A percentile compares a stretch with the other conserved stretches of the same genome.
phyloP scores from a whole-genome alignment of 2,888 invertebrate species.

The Cheilosia pagana region DNA sequence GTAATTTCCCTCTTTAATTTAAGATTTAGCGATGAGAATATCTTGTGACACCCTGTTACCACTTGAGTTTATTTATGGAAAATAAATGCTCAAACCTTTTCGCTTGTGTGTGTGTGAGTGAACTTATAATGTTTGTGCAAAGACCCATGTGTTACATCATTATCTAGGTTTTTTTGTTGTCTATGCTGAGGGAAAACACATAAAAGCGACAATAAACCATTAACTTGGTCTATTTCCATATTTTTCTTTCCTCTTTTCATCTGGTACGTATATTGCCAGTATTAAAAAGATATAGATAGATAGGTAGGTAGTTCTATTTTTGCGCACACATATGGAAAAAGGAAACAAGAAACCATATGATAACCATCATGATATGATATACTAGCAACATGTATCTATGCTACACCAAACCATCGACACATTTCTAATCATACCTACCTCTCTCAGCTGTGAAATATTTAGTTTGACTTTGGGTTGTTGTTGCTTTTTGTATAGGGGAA shows the following conservation, averaged over 20 bases:
- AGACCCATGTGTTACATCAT: neutral
- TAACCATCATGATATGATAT: slow-evolving; percentile 23
- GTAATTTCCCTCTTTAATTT: too few species aligned
- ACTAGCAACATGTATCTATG: slow-evolving; percentile 59
- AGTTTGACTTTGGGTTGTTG: neutral
- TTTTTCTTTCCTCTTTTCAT: neutral
- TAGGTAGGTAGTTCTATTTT: slow-evolving; percentile 10
- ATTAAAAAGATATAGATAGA: too few species aligned
- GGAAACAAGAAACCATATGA: slow-evolving; percentile 46
- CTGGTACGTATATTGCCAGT: too few species aligned
- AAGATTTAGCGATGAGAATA: too few species aligned
- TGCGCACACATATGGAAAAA: slow-evolving; percentile 8
- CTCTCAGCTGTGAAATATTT: slow-evolving; percentile 44
- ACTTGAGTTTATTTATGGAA: neutral
- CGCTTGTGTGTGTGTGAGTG: too few species aligned
- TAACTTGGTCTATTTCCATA: slow-evolving; percentile 4
- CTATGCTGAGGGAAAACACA: neutral
- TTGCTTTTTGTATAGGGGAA: slow-evolving; percentile 12
- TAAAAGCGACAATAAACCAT: neutral
- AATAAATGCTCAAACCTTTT: too few species aligned
- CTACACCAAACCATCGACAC: slow-evolving; percentile 17
- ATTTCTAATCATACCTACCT: slow-evolving; percentile 34
- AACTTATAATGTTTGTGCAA: neutral
- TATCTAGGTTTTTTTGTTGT: neutral
- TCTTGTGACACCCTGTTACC: neutral